Evolutionary conservation across 2,888 invertebrate species (phyloP).

Genomic region (Siphlonurus alternatus): DNA sequence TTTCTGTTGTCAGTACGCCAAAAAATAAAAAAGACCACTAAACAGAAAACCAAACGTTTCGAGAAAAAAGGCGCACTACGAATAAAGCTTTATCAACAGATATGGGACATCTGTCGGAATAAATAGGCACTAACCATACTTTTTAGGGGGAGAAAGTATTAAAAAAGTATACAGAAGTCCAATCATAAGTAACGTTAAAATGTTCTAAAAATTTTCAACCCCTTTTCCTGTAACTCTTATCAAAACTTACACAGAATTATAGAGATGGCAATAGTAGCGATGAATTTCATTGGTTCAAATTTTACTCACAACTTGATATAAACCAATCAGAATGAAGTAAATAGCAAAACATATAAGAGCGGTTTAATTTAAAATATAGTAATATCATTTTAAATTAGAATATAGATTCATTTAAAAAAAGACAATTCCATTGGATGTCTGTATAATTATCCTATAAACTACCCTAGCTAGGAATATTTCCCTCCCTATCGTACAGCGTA

Average conservation of each 20-base stretch:
- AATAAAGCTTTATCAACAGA: slow-evolving; percentile 26
- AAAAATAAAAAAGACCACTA: slow-evolving; percentile 3
- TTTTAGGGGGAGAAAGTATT: slow-evolving; percentile 4
- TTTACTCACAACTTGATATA: neutral
- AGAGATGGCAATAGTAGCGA: neutral
- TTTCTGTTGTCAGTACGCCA: neutral
- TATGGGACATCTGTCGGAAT: slow-evolving; percentile 46
- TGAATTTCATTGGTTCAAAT: neutral
- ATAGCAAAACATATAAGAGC: neutral
- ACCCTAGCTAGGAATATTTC: neutral
- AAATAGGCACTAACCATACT: slow-evolving; percentile 34
- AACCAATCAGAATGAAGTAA: neutral
- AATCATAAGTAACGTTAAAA: slow-evolving; percentile 3
- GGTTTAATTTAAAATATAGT: neutral
- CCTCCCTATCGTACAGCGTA: slow-evolving; percentile 7
- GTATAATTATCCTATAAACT: neutral
- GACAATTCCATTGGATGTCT: neutral
- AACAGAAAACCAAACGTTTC: slow-evolving; percentile 9
- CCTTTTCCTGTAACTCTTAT: neutral
- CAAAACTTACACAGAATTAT: neutral
- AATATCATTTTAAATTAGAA: neutral
- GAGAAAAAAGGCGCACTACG: slow-evolving; percentile 11
- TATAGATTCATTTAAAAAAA: neutral
- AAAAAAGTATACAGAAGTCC: slow-evolving; percentile 1
- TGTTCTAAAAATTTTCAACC: slow-evolving; percentile 2